Conservation (phyloP, 1,140 invertebrate genomes). For the Stratiolaelaps scimitus region DNA sequence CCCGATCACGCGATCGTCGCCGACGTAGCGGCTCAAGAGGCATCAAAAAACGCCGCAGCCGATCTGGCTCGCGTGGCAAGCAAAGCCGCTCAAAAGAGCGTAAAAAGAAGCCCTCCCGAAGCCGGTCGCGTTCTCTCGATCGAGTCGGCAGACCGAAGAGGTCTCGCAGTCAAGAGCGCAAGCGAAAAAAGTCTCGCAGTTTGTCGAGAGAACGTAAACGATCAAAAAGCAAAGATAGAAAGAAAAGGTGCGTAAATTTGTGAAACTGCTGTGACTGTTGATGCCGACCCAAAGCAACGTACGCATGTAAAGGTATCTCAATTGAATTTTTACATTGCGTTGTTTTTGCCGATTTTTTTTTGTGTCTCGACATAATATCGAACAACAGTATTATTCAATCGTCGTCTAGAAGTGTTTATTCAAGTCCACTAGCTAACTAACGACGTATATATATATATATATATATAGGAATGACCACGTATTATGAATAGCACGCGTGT, state of each 20-base stretch:
- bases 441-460: too few relatives aligned
- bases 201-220: not conserved
- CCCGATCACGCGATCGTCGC: not conserved
- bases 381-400: too few relatives aligned
- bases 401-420: too few relatives aligned
- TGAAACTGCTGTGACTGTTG: too few relatives aligned
- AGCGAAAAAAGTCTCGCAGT: conserved; percentile 1
- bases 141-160: not conserved
- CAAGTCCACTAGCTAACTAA: too few relatives aligned
- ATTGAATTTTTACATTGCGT: too few relatives aligned
- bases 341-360: too few relatives aligned
- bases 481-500: too few relatives aligned
- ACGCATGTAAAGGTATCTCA: too few relatives aligned
- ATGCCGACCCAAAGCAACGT: too few relatives aligned
- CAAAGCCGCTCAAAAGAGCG: conserved; percentile 2
- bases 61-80: not conserved
- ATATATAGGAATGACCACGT: too few relatives aligned
- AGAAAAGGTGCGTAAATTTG: not conserved
- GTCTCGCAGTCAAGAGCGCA: not conserved
- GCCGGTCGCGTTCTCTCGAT: not conserved
- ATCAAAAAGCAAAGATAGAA: not conserved
- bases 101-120: not conserved
- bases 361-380: too few relatives aligned
- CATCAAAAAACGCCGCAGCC: conserved; percentile 1
- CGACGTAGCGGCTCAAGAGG: conserved; percentile 24